Conservation (phyloP, 2,888 invertebrate species). For the Cyclophora punctaria region DNA sequence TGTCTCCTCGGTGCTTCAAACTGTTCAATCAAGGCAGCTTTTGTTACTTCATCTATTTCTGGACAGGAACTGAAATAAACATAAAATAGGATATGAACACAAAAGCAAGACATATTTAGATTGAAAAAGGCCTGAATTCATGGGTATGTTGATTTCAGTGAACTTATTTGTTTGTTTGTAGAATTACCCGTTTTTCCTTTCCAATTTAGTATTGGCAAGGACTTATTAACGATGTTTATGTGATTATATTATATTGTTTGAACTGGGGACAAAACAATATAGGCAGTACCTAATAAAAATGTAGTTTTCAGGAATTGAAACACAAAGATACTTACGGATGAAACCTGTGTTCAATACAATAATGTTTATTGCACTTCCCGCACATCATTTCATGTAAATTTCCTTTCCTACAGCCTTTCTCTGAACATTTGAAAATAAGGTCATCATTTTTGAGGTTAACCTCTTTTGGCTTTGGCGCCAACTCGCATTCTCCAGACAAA, state of each 20-base stretch:
- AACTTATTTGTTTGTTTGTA: too few relatives aligned
- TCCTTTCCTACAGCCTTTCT: constrained; percentile 73
- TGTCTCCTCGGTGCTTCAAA: constrained; percentile 76
- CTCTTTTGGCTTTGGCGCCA: constrained; percentile 55
- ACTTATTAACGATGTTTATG: too few relatives aligned
- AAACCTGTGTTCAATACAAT: constrained; percentile 80
- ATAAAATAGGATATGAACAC: too few relatives aligned
- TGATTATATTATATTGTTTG: too few relatives aligned
- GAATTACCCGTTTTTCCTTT: too few relatives aligned
- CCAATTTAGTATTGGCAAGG: too few relatives aligned
- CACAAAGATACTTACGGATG: constrained; percentile 59
- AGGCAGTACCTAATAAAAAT: too few relatives aligned
- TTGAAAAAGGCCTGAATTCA: too few relatives aligned
- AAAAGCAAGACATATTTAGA: too few relatives aligned
- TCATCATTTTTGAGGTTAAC: constrained; percentile 53
- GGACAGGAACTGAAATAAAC: constrained; percentile 60
- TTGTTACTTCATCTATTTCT: constrained; percentile 71
- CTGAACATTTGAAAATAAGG: constrained; percentile 71
- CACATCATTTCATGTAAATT: constrained; percentile 80
- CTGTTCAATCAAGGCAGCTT: constrained; percentile 72
- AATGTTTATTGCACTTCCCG: constrained; percentile 78
- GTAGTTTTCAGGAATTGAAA: too few relatives aligned
- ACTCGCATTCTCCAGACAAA: constrained; percentile 66
- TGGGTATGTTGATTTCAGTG: too few relatives aligned
- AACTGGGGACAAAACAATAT: too few relatives aligned